phyloP scores from a whole-genome alignment of 1,140 invertebrate genomes.

The Rhyzopertha dominica region DNA sequence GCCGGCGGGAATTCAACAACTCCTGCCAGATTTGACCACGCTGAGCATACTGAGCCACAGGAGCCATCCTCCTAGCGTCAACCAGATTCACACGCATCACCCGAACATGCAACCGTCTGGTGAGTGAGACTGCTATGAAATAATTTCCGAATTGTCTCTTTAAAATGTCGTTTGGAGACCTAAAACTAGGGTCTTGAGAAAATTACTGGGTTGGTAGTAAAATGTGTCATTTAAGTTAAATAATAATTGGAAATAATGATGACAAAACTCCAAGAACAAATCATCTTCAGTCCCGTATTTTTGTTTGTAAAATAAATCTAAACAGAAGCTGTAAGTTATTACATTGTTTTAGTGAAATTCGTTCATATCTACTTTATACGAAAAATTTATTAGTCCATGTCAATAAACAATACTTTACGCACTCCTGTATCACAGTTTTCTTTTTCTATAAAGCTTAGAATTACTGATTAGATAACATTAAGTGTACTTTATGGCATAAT shows the following conservation, averaged over 20 bases:
- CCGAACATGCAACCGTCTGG: conserved; percentile 34
- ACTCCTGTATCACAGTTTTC: no score
- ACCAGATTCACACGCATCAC: conserved; percentile 29
- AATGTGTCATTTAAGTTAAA: conserved; percentile 3
- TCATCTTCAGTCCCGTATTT: conserved; percentile 4
- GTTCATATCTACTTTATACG: no score
- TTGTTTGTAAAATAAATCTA: no score
- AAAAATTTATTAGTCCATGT: no score
- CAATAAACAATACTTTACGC: no score
- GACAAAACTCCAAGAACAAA: not conserved
- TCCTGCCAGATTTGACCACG: conserved; percentile 39
- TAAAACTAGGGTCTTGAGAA: conserved; percentile 3
- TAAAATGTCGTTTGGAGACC: conserved; percentile 1
- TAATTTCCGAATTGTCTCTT: not conserved
- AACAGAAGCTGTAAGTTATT: no score
- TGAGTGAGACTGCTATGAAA: conserved; percentile 20
- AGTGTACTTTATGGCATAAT: no score
- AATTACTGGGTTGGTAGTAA: conserved; percentile 2
- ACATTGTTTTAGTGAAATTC: no score
- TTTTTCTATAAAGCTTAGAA: no score
- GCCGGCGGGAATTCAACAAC: conserved; percentile 37
- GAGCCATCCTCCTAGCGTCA: conserved; percentile 28
- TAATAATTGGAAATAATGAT: not conserved
- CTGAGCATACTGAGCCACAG: conserved; percentile 40
- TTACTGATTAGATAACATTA: no score